Conservation (phyloP, 92 coral and sea anemone genomes). For the Diadumene lineata region DNA sequence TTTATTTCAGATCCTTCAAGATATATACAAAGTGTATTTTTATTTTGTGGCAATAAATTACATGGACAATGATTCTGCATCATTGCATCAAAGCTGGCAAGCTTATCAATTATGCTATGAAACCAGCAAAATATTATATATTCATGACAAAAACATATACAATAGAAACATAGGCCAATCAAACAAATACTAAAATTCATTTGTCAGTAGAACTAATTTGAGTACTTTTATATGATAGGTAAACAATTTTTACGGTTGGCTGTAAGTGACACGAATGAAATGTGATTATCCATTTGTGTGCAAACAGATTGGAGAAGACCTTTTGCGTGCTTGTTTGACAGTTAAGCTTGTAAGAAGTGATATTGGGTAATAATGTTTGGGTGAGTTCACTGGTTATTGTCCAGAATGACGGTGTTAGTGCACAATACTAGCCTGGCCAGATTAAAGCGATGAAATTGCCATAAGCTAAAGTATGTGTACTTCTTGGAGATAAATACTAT, state of each 20-base stretch:
- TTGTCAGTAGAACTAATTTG: not conserved
- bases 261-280: no score
- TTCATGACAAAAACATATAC: no score
- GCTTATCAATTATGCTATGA: not conserved
- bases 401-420: no score
- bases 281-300: no score
- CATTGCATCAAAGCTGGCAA: conserved; percentile 4
- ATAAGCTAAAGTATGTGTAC: no score
- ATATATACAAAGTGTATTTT: conserved; percentile 27
- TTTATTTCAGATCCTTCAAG: conserved; percentile 9
- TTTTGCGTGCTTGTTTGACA: not conserved
- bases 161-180: not conserved
- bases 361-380: no score
- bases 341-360: not conserved
- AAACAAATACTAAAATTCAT: not conserved
- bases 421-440: no score
- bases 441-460: no score
- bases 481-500: no score
- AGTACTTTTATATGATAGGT: not conserved
- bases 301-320: no score
- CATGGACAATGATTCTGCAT: not conserved
- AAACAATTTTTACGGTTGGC: no score
- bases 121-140: conserved; percentile 1
- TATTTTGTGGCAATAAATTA: conserved; percentile 18
- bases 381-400: no score